Evolutionary conservation across 2,113 vertebrate species (phyloP), one percentile per base, ranked within the genome.

Genomic region (Rattus rattus): DNA sequence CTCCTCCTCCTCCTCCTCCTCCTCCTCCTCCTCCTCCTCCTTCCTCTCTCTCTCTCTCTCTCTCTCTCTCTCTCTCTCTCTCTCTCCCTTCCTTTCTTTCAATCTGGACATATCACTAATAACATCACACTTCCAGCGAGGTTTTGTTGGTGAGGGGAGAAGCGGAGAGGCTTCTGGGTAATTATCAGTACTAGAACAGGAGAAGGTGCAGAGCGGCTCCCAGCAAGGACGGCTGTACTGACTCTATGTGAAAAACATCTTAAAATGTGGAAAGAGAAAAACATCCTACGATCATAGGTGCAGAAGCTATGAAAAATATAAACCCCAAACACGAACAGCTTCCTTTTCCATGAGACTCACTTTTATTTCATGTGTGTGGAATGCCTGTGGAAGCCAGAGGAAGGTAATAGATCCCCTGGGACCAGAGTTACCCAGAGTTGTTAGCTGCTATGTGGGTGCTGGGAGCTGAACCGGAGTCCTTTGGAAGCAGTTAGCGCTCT

Each of bases 221-320:
- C 43, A 90, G 49, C 16, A 85, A 54, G 92, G 59, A 16, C 90
- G 85, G 12, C 52, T 88, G 11, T 13, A 61, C 36, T 61, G 54
- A 24, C 17, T 81, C 3, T 77, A 13, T 17, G 2, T 49, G 12
- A 5, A 52, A 47, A 49, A 76, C 33, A 54, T 22, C 36, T 83
- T 56, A n/a, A n/a, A 61, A n/a, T 39, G 39, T 59, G 3, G 30
- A 59, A 56, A 93, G 12, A 95, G 72, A 49, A 95, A 89, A 96
- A 93, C 70, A 92, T 56, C 67, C 91, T n/a, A 36, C 89, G 91
- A 36, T 89, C 13, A 33, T 83, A 59, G 13, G 52, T 10, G 1
- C 72, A n/a, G 56, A 94, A 94, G 61, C 93, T 33, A 91, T 5
- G 20, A 81, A 65, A 65, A 98, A 87, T 54, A 49, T 83, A 54